These are phyloP conservation scores for Aporrectodea caliginosa DNA, from an alignment of 1,140 invertebrate genomes.

Conservation along the genomic window DNA sequence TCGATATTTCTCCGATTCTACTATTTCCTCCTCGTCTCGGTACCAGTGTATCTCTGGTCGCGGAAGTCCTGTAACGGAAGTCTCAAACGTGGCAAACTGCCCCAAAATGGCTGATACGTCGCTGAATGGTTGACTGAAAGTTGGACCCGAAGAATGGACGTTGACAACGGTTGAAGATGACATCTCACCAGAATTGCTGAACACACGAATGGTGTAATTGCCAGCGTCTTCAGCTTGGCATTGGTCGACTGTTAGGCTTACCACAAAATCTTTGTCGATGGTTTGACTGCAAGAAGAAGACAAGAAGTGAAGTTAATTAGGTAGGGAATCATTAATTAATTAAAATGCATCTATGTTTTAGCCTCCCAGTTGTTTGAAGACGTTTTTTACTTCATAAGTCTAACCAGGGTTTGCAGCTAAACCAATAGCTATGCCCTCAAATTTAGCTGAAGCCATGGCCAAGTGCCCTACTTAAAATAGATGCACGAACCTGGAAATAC, in stretches of 20 bases:
- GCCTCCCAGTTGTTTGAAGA: no score
- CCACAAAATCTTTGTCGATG: not conserved
- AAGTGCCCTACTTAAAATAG: no score
- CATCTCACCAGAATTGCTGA: not conserved
- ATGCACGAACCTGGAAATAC: no score
- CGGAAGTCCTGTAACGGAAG: constrained; percentile 53
- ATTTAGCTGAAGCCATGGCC: no score
- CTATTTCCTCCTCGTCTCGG: constrained; percentile 51
- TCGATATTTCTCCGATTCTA: constrained; percentile 34
- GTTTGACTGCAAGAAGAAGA: not conserved
- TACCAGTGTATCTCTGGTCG: constrained; percentile 53
- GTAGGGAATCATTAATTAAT: no score
- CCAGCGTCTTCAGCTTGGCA: not conserved
- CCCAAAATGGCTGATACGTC: constrained; percentile 30
- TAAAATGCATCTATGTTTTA: no score
- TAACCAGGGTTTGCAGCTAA: no score
- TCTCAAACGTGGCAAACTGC: constrained; percentile 48
- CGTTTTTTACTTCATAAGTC: no score
- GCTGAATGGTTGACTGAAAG: not conserved
- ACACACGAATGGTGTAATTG: not conserved
- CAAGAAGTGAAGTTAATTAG: no score
- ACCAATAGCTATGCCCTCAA: no score
- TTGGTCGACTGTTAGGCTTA: not conserved
- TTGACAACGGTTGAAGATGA: not conserved
- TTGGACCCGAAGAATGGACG: not conserved